Evolutionary conservation across 2,888 invertebrate species (phyloP), one percentile per base, ranked within the genome.

Genomic region (Drosophila tanythrix): DNA sequence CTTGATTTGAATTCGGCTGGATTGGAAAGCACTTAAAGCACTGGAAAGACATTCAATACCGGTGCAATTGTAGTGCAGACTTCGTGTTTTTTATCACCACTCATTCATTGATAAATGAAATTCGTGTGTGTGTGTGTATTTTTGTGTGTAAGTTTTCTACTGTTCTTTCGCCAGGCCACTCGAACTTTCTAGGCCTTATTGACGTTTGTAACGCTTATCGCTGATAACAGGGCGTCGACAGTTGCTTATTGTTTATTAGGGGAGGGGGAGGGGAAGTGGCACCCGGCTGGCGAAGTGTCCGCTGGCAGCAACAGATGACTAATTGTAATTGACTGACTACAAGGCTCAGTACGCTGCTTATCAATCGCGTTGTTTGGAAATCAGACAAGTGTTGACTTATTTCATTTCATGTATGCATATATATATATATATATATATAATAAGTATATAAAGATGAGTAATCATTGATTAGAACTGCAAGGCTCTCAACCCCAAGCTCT

Each of bases 401-500:
- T 66, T 84, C 38, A 21, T 40, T 31, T 53, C 10, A 50, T 21
- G 29, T 15, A 33, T 27, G 27, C 5, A 5, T 27, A 48, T 3
- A 48, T 3, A 25, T 4, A 15, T 27, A 11, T 27, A n/a, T 21
- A 21, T 52, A 21, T 51, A 15, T 40, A 10, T 29, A 11, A 11
- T 2, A 31, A 11, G 25, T 46, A 13, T 29, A 27, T 43, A 21
- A 18, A 33, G 52, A 33, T 51, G 85, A 89, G 82, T 84, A 89
- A 84, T 71, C 85, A 89, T 72, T 88, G 88, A 89, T 88, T 84
- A 73, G 71, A 84, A 86, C 78, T 71, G 76, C 79, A 76, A 66
- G 61, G 74, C 66, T 51, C 36, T 33, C 59, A 51, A 40, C 52
- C 29, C 74, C n/a, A 27, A 52, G 53, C 21, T 51, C 15, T 51